phyloP scores from a whole-genome alignment of 2,797 vertebrate species.

The Sebastes kiyomatsui region DNA sequence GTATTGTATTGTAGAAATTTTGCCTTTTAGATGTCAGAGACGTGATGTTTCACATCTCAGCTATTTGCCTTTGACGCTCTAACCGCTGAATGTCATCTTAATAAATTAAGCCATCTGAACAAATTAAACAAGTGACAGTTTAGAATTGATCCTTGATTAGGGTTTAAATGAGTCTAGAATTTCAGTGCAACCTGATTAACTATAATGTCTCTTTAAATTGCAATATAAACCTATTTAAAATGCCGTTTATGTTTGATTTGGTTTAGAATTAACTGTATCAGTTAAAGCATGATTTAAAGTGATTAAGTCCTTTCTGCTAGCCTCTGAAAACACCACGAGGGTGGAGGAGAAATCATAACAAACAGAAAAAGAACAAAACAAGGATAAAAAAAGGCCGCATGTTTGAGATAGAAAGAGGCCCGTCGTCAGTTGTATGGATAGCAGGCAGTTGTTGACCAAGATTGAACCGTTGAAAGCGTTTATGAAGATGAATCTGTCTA shows the following conservation, averaged over 20 bases:
- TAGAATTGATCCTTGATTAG: constrained; percentile 63
- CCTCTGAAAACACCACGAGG: neutral
- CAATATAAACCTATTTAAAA: constrained; percentile 51
- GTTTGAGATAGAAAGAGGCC: constrained; percentile 22
- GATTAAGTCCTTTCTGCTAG: constrained; percentile 18
- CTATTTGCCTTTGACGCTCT: constrained; percentile 32
- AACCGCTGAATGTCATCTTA: constrained; percentile 28
- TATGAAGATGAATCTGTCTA: constrained; percentile 60
- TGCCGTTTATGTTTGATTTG: constrained; percentile 29
- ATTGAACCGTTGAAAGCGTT: constrained; percentile 56
- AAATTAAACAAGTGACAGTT: constrained; percentile 63
- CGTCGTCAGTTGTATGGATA: constrained; percentile 24
- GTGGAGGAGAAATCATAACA: constrained; percentile 4
- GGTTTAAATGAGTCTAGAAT: constrained; percentile 56
- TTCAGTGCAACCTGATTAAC: constrained; percentile 53
- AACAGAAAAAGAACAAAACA: constrained; percentile 5
- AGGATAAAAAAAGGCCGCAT: neutral
- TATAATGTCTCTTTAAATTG: constrained; percentile 58
- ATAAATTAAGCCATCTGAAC: constrained; percentile 55
- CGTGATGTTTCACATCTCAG: constrained; percentile 27
- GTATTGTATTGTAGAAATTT: neutral
- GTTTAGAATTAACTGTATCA: constrained; percentile 31
- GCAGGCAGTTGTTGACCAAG: constrained; percentile 40
- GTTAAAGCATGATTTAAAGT: constrained; percentile 29
- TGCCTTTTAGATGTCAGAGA: neutral